Percentiles rank a stretch among this genome's conserved stretches.
Conservation (phyloP, 2,113 vertebrate species). For the Podarcis raffonei region DNA sequence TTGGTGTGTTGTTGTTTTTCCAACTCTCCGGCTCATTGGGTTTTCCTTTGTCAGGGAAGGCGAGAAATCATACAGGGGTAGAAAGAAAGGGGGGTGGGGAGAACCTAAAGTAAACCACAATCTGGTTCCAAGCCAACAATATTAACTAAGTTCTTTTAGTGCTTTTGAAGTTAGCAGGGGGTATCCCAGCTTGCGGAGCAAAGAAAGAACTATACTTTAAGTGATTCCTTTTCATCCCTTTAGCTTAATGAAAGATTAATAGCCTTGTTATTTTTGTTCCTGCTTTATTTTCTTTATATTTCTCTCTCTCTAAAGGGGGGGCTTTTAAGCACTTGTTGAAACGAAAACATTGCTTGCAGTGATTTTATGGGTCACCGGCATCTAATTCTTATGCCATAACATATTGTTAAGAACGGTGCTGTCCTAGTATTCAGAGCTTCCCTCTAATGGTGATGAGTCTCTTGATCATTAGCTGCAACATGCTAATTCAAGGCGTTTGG, state of each 20-base stretch:
- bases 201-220: constrained; percentile 95
- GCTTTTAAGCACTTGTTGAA: constrained; percentile 82
- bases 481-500: neutral
- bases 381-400: constrained; percentile 32
- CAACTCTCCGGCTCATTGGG: constrained; percentile 44
- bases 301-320: constrained; percentile 78
- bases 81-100: no score
- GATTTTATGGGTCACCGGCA: constrained; percentile 82
- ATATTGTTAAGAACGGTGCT: constrained; percentile 35
- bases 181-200: constrained; percentile 87
- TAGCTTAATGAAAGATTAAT: constrained; percentile 99
- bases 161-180: constrained; percentile 98
- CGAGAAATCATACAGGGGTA: constrained; percentile 76
- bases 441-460: constrained; percentile 40
- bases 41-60: constrained; percentile 71
- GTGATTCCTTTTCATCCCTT: constrained; percentile 99
- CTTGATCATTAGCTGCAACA: neutral
- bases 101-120: constrained; percentile 83
- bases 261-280: constrained; percentile 97
- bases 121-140: constrained; percentile 92
- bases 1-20: constrained; percentile 3
- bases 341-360: constrained; percentile 76
- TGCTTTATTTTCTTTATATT: constrained; percentile 89
- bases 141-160: constrained; percentile 86
- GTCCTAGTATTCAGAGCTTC: neutral